Percentiles rank a stretch among this genome's conserved stretches.
Conservation (phyloP, 2,113 vertebrate genomes). For the Chascanopsetta lugubris region DNA sequence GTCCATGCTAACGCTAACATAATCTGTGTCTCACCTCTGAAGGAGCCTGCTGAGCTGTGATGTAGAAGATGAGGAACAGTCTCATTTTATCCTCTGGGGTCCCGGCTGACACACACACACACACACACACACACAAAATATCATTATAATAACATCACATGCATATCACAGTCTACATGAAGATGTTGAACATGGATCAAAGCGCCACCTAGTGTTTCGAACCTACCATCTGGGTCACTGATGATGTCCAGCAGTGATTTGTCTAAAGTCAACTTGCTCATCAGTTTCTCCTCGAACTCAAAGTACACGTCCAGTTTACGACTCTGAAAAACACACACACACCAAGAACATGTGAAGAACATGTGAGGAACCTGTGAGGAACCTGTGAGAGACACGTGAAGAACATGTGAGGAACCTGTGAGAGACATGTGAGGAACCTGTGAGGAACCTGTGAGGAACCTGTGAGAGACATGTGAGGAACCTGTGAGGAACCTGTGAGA, state of each 20-base stretch:
- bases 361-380: too few relatives aligned
- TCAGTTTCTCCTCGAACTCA: conserved; percentile 98
- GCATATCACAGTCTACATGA: background rate
- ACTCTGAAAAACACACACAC: conserved; percentile 74
- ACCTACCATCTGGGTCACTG: conserved; percentile 93
- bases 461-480: too few relatives aligned
- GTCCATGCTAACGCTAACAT: too few relatives aligned
- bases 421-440: too few relatives aligned
- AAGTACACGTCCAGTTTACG: conserved; percentile 98
- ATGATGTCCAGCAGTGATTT: conserved; percentile 98
- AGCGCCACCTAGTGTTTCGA: too few relatives aligned
- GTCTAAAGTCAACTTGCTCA: conserved; percentile 96
- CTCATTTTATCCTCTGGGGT: conserved; percentile 99
- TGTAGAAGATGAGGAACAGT: conserved; percentile 97
- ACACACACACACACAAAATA: conserved; percentile 32
- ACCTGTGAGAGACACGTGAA: too few relatives aligned
- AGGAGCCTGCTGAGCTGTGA: conserved; percentile 88
- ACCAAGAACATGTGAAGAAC: too few relatives aligned
- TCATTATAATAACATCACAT: background rate
- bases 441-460: background rate
- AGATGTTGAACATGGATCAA: too few relatives aligned
- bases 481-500: too few relatives aligned
- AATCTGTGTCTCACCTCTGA: conserved; percentile 86
- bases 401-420: too few relatives aligned
- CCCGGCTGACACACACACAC: conserved; percentile 82